Base-by-base conservation (phyloP, 2,113 vertebrate genomes). In the Bujurquina vittata region DNA sequence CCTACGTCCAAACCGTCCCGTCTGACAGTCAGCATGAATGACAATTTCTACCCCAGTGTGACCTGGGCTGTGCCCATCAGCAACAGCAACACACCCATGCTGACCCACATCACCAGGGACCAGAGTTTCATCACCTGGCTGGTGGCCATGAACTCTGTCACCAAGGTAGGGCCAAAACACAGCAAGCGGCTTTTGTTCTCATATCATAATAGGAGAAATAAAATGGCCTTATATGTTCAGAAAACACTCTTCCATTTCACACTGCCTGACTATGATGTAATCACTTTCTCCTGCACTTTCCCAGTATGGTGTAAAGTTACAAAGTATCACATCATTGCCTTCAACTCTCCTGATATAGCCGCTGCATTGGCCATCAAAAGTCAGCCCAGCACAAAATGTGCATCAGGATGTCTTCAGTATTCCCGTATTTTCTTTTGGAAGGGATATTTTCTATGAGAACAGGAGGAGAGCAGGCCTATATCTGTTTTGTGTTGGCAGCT, bases 41-140 rank as follows among this genome's bases (percentile, higher is more conserved):
- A 99, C 95, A 99, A 99, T 94, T 99, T 99, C 94, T 99, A 99
- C 92, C 98, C 98, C 84, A 99, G 98, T 0, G 98, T 99, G 93
- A 99, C 98, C 0, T 99, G 98, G 98, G 98, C 98, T 0, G 98
- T 99, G 58, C 98, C 98, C 1, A 98, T 99, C 93, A 99, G 98
- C 78, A 98, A 99, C 95, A 99, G 97, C 90, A 99, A 99, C 2
- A 97, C 97, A 35, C 97, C 98, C 0, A 95, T 98, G 95, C 96
- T 99, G 86, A 99, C 98, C 5, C 96, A 98, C 93, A 99, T 99
- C 95, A 98, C 97, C 85, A 95, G 98, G 91, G 98, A 99, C 95
- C 98, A 99, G 95, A 99, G 98, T 91, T 99, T 99, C 95, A 99
- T 98, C 76, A 99, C 98, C 3, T 99, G 98, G 98, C 96, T 99